These are phyloP conservation scores for Piprites chloris DNA, from an alignment of 2,113 vertebrate genomes.

Conservation along the genomic window DNA sequence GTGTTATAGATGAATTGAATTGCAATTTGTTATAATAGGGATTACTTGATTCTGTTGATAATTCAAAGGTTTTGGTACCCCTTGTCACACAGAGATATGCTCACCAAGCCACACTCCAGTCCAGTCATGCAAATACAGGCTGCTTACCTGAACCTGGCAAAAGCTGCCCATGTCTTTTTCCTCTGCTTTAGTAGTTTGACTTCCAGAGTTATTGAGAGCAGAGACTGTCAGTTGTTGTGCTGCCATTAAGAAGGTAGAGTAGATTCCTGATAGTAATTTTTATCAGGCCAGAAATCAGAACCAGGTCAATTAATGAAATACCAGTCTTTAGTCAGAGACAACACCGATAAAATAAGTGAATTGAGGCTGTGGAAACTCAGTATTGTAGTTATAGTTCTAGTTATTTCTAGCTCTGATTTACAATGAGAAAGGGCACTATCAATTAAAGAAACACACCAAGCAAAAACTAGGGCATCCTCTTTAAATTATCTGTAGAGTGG, in stretches of 20 bases:
- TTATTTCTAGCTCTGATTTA: not conserved
- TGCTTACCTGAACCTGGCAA: not conserved
- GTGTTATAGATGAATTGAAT: not conserved
- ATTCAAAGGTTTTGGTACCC: not conserved
- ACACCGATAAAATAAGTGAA: not conserved
- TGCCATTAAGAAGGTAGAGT: not conserved
- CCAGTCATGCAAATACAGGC: not conserved
- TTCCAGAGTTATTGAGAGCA: not conserved
- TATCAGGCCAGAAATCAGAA: not conserved
- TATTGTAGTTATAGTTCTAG: not conserved
- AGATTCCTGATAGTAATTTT: not conserved
- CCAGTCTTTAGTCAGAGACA: not conserved
- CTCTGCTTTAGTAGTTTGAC: not conserved
- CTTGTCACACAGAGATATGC: not conserved
- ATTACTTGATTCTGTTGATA: not conserved
- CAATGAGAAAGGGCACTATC: conserved; percentile 6
- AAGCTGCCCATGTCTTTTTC: not conserved
- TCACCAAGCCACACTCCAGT: not conserved
- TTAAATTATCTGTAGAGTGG: conserved; percentile 24
- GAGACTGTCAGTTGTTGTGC: not conserved
- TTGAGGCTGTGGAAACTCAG: not conserved
- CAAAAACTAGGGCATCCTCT: conserved; percentile 52
- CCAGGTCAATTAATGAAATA: not conserved
- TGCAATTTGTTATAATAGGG: not conserved
- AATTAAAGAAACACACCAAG: conserved; percentile 44